Base-by-base conservation (phyloP, 2,113 vertebrate species). In the Pao palembangensis region DNA sequence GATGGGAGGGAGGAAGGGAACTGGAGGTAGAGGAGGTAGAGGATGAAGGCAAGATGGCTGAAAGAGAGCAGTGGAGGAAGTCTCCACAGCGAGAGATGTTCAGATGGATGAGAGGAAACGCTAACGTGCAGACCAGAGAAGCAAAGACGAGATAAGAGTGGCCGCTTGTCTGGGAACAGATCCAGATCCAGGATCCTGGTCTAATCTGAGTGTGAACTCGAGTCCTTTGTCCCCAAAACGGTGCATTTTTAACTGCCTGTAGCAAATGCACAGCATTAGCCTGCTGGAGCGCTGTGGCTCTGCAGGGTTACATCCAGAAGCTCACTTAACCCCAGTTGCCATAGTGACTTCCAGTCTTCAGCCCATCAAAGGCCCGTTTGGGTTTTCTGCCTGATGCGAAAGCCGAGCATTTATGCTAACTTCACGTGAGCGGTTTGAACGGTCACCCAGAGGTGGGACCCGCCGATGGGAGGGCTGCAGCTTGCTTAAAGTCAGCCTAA, bases 401-500 rank as follows among this genome's bases (percentile, higher is more conserved):
- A 12, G 34, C 34, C 3, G 34, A 38, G 11, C 11, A 38, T 10
- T 12, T 11, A 11, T 8, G 34, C 34, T 19, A 12, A 34, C 25
- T 1, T 28, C 25, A 28, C 25, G 19, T 15, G 31, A 20, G 10
- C 1, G 38, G 17, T 48, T 38, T 38, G 34, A 38, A 3, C 1
- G 8, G 34, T 38, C 34, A 38, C 11, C 44, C 44, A 1, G 16
- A 43, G 48, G 56, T 20, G 53, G 47, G 47, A 82, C 80, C 79
- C 85, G 85, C 83, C 85, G 79, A 85, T 79, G 81, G 73, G 61
- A 81, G 79, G 46, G 77, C 71, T 80, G 72, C 79, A 66, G 81
- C 79, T 84, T 87, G 84, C 85, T 85, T 87, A 87, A 85, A 82
- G 85, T 84, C 83, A 83, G 81, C 43, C 74, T 68, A 64, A 14